A percentile compares a stretch with the other conserved stretches of the same genome.
Evolutionary conservation across 2,797 vertebrate species (phyloP).

Genomic region (Staurois parvus): DNA sequence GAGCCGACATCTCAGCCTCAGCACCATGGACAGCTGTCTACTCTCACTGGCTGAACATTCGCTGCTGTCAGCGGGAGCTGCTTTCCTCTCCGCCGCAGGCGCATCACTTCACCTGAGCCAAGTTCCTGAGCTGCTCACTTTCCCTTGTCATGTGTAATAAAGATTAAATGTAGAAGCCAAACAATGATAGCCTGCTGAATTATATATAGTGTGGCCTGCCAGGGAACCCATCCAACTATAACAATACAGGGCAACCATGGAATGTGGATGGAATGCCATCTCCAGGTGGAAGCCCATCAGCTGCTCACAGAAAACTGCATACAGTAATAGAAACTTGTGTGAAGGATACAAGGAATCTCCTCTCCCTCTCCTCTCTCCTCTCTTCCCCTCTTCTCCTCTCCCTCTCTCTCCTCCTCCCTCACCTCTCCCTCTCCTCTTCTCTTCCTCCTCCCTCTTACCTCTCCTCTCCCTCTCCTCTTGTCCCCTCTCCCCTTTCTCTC

Average conservation of each 20-base stretch:
- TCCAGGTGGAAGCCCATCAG: not conserved
- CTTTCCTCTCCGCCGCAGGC: not conserved
- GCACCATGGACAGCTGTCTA: conserved; percentile 7
- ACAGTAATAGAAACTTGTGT: not conserved
- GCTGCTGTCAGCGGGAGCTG: not conserved
- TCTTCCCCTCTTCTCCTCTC: too few species aligned
- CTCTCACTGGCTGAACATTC: not conserved
- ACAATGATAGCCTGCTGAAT: not conserved
- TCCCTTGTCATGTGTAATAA: conserved; percentile 30
- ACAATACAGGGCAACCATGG: not conserved
- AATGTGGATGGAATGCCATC: not conserved
- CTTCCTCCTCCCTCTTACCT: too few species aligned
- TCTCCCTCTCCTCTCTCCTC: not conserved
- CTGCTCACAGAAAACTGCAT: not conserved
- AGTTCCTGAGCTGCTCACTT: conserved; percentile 24
- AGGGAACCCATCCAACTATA: not conserved
- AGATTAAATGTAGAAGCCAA: not conserved
- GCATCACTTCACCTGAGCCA: not conserved
- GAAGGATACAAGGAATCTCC: not conserved
- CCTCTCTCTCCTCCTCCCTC: too few species aligned
- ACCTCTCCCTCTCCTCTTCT: too few species aligned
- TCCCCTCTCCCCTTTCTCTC: not conserved
- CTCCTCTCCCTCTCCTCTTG: too few species aligned
- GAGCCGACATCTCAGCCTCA: not conserved
- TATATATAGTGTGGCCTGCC: not conserved